Percentiles rank a stretch among this genome's conserved stretches.
These are phyloP conservation scores for Capreolus pygargus DNA, from an alignment of 2,113 vertebrate species.

Conservation along the genomic window DNA sequence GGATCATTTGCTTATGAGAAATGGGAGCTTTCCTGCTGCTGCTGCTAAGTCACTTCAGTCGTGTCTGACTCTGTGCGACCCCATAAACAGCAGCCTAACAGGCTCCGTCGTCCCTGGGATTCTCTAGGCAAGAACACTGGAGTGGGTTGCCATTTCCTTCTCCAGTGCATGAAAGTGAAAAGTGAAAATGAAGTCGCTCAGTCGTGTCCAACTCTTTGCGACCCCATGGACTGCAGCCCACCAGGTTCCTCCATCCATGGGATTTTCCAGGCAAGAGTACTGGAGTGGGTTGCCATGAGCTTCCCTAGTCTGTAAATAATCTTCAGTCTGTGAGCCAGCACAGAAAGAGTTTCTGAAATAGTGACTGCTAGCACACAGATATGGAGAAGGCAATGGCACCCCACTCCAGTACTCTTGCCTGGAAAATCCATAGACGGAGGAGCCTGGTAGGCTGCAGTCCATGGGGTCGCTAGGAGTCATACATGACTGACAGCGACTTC, in stretches of 20 bases:
- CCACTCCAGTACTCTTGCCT: no score
- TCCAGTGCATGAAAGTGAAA: not conserved
- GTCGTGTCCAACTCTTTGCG: rapidly evolving
- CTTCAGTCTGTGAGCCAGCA: not conserved
- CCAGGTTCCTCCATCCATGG: not conserved
- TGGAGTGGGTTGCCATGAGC: not conserved
- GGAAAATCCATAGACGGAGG: no score
- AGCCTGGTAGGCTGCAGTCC: no score
- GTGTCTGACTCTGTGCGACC: not conserved
- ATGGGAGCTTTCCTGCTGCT: not conserved
- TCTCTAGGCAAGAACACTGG: not conserved
- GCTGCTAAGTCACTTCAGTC: not conserved
- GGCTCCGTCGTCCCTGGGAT: not conserved
- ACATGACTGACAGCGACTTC: no score
- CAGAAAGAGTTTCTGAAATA: constrained; percentile 33
- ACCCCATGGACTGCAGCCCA: not conserved
- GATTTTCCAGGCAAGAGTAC: not conserved
- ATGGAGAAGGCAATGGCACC: no score
- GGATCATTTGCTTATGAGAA: constrained; percentile 24
- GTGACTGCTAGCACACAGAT: not conserved
- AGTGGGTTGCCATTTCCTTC: not conserved
- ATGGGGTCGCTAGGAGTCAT: no score
- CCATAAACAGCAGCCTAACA: not conserved
- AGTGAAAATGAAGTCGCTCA: not conserved
- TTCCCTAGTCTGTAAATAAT: constrained; percentile 5